phyloP scores from a whole-genome alignment of 2,797 vertebrate species.

The Galago senegalensis region DNA sequence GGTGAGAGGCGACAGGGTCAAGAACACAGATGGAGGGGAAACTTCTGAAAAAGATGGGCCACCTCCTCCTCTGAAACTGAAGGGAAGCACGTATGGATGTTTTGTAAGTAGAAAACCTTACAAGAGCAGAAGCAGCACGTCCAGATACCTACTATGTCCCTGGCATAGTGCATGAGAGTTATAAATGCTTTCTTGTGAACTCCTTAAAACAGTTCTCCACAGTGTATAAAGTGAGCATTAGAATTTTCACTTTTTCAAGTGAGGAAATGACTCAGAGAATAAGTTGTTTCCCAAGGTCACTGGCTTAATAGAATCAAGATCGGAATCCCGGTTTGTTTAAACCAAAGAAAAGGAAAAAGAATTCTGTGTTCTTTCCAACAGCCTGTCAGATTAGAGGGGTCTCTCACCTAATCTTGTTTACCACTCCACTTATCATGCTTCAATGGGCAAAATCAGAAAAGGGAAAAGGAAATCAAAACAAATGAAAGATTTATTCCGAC shows the following conservation, averaged over 20 bases:
- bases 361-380: neutral
- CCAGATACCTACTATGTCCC: neutral
- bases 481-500: conserved; percentile 26
- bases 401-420: neutral
- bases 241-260: neutral
- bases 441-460: neutral
- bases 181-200: neutral
- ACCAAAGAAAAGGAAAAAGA: neutral
- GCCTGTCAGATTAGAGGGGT: neutral
- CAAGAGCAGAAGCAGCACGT: neutral
- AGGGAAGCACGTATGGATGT: neutral
- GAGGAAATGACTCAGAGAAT: conserved; percentile 24
- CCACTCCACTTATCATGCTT: neutral
- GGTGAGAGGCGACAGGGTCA: neutral
- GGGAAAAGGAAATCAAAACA: neutral
- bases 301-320: neutral
- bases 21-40: neutral
- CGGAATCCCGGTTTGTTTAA: neutral
- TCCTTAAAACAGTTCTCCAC: conserved; percentile 22
- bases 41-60: neutral
- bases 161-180: neutral
- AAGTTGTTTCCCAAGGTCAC: neutral
- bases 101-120: conserved; percentile 21
- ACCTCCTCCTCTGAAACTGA: neutral
- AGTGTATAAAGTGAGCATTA: neutral